Evolutionary conservation across 2,113 vertebrate genomes (phyloP), one percentile per base, ranked within the genome.

Genomic region (Gallinago paraguaiae): DNA sequence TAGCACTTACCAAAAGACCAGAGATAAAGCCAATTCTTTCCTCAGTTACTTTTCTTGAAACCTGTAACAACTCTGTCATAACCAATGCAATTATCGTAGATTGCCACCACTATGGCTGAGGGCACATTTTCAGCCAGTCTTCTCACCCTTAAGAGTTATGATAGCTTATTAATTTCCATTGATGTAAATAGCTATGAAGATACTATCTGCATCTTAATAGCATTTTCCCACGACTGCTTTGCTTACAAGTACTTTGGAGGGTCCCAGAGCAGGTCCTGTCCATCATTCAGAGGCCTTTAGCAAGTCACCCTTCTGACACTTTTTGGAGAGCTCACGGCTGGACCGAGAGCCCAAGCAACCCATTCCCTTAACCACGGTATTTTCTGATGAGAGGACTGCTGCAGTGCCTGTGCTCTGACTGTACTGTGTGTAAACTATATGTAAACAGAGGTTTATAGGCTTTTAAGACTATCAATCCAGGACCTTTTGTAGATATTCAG

Each of bases 11-110:
- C 88, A 95, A 91, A 95, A 93, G 88, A 61, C 89, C 71, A 93
- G 91, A 95, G 88, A 97, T 97, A 95, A 97, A 96, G 96, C 92
- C 80, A 96, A 75, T 92, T 96, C 95, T 96, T 94, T 82, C 83
- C 80, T 86, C 70, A 15, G 88, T 82, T 90, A 91, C 78, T 57
- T 87, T 92, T 60, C 85, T 91, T 70, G 72, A 87, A 91, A 82
- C 70, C 59, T 89, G 70, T 39, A 91, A 50, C 81, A 74, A 25
- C 65, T 74, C 65, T 87, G 74, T 93, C 91, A 95, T 91, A 95
- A 92, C 59, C 4, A 0, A 51, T 13, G 37, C 11, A 46, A 19
- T 82, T 79, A 82, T 46, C 87, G 30, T 46, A 33, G 25, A 59
- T 59, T 80, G 35, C 27, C 67, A 67, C 19, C 2, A 4, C 22